Base-by-base conservation (phyloP, 2,888 invertebrate species). In the Mimachlamys varia region DNA sequence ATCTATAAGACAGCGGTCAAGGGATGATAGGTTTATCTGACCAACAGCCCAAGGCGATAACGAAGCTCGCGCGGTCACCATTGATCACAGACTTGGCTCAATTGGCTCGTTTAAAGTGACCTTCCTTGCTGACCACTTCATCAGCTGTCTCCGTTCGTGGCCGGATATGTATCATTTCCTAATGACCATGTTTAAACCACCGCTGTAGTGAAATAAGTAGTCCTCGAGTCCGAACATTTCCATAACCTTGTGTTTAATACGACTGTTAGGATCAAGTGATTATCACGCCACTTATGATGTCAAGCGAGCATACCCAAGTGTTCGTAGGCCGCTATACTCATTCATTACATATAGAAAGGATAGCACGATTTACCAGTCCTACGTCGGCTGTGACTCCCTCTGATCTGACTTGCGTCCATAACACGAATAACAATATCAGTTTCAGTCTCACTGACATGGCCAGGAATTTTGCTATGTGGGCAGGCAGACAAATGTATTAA, bases 51-150 rank as follows among this genome's bases (percentile, higher is more conserved):
- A 76, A 76, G 76, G 27, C 76, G 76, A 33, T 76, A 76, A 76
- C 76, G 76, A 76, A 76, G 33, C 76, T 27, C 76, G 76, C 76
- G 76, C 33, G 17, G 27, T 76, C 76, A 76, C 76, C 27, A 76
- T 76, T 76, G 76, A 76, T 15, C 22, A 76, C 22, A 76, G 19
- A 76, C 76, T 33, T 27, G 33, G 15, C 5, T 33, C 76, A 76
- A 76, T 33, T 76, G 76, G 76, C 22, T 76, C 76, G 76, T 7
- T 76, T 12, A 27, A 76, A 22, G 27, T 27, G 33, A 76, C 33
- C 76, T 76, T 76, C 12, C 76, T 27, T 76, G 76, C 27, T 76
- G 33, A 33, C 76, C 76, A 76, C 76, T 76, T 76, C 33, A 76
- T 76, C 76, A 76, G 27, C 33, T 76, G 22, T 33, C 22, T 3